phyloP scores from a whole-genome alignment of 2,113 vertebrate species.

The Apteryx owenii region DNA sequence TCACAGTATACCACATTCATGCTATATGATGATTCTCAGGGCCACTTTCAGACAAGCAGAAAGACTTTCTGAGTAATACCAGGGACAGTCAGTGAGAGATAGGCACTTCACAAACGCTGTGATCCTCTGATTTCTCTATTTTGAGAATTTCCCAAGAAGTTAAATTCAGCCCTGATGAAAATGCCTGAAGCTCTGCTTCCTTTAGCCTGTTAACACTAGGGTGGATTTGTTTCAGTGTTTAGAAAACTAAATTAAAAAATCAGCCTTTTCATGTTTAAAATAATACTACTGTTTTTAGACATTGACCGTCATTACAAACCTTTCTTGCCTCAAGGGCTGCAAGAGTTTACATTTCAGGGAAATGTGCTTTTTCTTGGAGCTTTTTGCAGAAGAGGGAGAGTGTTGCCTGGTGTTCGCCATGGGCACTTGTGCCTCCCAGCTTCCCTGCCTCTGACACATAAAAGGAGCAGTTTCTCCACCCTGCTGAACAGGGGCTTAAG shows the following conservation, averaged over 20 bases:
- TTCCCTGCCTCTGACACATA: not conserved
- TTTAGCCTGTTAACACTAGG: not conserved
- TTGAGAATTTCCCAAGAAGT: not conserved
- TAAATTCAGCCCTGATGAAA: conserved; percentile 16
- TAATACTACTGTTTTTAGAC: not conserved
- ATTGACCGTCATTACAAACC: not conserved
- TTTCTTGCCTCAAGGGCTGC: not conserved
- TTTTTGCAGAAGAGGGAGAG: not conserved
- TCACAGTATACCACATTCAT: not conserved
- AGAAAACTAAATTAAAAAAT: conserved; percentile 27
- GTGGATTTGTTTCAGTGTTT: not conserved
- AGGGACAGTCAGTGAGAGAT: not conserved
- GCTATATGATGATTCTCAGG: not conserved
- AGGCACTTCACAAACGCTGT: not conserved
- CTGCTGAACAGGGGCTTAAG: not conserved
- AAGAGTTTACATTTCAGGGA: not conserved
- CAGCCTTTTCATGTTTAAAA: not conserved
- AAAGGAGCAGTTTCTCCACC: not conserved
- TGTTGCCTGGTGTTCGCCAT: not conserved
- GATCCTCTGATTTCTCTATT: not conserved
- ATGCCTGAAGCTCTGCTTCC: not conserved
- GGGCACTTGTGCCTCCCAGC: not conserved
- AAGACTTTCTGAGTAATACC: not conserved
- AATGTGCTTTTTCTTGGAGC: not conserved
- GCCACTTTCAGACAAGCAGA: not conserved